A percentile compares a stretch with the other conserved stretches of the same genome.
Conservation (phyloP, 1,140 invertebrate genomes). For the Drosophila erecta region DNA sequence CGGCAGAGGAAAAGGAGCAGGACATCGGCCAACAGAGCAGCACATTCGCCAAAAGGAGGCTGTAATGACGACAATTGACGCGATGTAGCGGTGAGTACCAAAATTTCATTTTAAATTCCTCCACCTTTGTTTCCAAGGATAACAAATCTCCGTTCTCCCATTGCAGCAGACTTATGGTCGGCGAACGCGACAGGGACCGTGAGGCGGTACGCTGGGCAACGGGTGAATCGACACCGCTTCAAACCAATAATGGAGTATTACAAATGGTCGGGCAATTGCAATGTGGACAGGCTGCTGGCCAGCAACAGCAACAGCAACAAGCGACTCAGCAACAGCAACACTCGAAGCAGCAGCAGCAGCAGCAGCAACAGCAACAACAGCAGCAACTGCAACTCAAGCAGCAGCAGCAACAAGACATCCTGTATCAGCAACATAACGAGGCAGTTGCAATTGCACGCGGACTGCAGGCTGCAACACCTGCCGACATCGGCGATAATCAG, state of each 20-base stretch:
- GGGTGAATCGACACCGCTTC: conserved; percentile 86
- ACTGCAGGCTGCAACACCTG: conserved; percentile 65
- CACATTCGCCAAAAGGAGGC: conserved; percentile 51
- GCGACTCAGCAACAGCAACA: conserved; percentile 52
- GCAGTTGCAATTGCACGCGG: conserved; percentile 72
- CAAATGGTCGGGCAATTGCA: conserved; percentile 84
- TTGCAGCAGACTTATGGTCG: conserved; percentile 85
- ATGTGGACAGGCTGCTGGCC: conserved; percentile 84
- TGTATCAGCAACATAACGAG: conserved; percentile 78
- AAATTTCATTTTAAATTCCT: too few species aligned
- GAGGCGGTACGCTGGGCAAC: conserved; percentile 88
- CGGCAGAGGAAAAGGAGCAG: conserved; percentile 9
- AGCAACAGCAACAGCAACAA: conserved; percentile 79
- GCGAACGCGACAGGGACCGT: conserved; percentile 88
- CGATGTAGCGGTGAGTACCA: conserved; percentile 84
- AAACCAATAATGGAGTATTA: conserved; percentile 85
- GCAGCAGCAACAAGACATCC: conserved; percentile 51
- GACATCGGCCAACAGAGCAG: conserved; percentile 5
- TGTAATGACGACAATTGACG: conserved; percentile 83
- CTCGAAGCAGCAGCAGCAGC: conserved; percentile 57
- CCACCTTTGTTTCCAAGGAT: background rate
- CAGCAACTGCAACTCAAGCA: conserved; percentile 47
- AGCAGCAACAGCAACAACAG: conserved; percentile 34
- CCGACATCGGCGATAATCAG: conserved; percentile 83
- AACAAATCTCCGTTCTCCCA: background rate